Base-by-base conservation (phyloP, 2,888 invertebrate species). In the Mayetiola destructor region DNA sequence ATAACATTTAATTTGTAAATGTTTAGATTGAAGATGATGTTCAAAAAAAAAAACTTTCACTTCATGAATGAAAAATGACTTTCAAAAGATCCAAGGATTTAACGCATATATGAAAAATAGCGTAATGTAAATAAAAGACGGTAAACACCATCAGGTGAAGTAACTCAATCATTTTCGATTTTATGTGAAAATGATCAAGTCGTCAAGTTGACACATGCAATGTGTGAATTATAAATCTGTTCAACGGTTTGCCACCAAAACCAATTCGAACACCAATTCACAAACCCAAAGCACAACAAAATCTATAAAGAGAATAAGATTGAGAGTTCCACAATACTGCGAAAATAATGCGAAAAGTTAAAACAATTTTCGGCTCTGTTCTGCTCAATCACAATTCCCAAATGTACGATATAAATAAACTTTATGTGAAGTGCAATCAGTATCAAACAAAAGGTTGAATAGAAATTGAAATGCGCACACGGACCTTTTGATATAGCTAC, bases 271-370 rank as follows among this genome's bases (percentile, higher is more conserved):
- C 23, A 20, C 3, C 40, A 48, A 48, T 27, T 48, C 48, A 48
- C 29, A 21, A 21, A 39, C 3, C 39, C 16, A 8, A 16, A 16
- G 18, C 39, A 8, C 10, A 16, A 36, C 36, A n/a, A n/a, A n/a
- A n/a, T n/a, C n/a, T n/a, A n/a, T n/a, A n/a, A n/a, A n/a, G n/a
- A n/a, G n/a, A n/a, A n/a, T n/a, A n/a, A n/a, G n/a, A n/a, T n/a
- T n/a, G n/a, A n/a, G n/a, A n/a, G n/a, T n/a, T n/a, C n/a, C n/a
- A n/a, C n/a, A n/a, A 48, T 27, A 27, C 27, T 27, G 48, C 27
- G 48, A 48, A 48, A 48, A 48, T 48, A 48, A 48, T 48, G 48
- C 48, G 48, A 48, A 48, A 48, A 48, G 48, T 48, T 48, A 48
- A 48, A 48, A 48, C 48, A 48, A 48, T 48, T 48, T 48, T 48